These are phyloP conservation scores for Metopia argyrocephala DNA, from an alignment of 2,888 invertebrate genomes.

Conservation along the genomic window DNA sequence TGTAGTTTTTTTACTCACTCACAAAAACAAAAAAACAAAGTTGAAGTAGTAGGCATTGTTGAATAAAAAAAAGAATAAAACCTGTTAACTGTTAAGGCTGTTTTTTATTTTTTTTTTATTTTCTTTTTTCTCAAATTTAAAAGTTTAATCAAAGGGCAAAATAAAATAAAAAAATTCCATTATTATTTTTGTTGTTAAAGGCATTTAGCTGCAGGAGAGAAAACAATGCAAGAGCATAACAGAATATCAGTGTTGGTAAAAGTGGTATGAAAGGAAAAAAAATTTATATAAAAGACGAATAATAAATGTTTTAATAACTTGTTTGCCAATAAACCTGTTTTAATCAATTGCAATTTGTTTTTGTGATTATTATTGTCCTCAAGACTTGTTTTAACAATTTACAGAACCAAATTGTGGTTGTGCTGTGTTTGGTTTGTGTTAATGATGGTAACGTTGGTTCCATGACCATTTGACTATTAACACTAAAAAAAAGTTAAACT, in stretches of 20 bases:
- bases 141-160: slow-evolving; percentile 9
- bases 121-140: neutral
- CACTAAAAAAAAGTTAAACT: too few species aligned
- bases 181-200: too few species aligned
- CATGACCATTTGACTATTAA: too few species aligned
- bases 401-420: too few species aligned
- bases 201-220: neutral
- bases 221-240: neutral
- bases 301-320: slow-evolving; percentile 27
- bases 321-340: slow-evolving; percentile 56
- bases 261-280: neutral
- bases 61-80: too few species aligned
- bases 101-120: neutral
- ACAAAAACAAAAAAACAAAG: too few species aligned
- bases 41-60: too few species aligned
- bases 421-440: too few species aligned
- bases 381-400: neutral
- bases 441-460: too few species aligned
- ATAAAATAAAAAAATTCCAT: neutral
- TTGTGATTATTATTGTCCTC: neutral
- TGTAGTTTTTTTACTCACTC: too few species aligned
- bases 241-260: neutral
- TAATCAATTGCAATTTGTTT: slow-evolving; percentile 44
- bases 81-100: slow-evolving; percentile 24
- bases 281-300: neutral